A percentile compares a stretch with the other conserved stretches of the same genome.
These are phyloP conservation scores for Aricia artaxerxes DNA, from an alignment of 2,888 invertebrate species.

Conservation along the genomic window DNA sequence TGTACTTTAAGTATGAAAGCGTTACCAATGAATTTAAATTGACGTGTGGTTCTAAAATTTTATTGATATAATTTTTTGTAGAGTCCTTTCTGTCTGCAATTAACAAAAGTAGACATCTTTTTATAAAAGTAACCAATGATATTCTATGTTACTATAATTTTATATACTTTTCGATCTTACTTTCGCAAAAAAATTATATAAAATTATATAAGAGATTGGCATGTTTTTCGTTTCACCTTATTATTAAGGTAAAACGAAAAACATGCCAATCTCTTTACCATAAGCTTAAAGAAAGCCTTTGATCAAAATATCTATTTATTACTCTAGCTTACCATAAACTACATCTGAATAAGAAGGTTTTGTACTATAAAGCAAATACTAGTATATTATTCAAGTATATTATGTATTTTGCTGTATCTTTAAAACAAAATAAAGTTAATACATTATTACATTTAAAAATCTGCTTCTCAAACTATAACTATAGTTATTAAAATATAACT, in stretches of 20 bases:
- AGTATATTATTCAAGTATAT: slow-evolving; percentile 24
- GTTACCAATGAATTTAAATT: slow-evolving; percentile 77
- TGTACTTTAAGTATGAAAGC: slow-evolving; percentile 70
- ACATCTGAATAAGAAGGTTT: too few relatives aligned
- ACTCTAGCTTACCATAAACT: too few relatives aligned
- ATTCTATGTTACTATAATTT: too few relatives aligned
- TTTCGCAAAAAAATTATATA: too few relatives aligned
- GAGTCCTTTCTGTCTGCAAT: not conserved
- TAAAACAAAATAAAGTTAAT: too few relatives aligned
- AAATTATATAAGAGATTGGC: too few relatives aligned
- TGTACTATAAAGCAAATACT: slow-evolving; percentile 9
- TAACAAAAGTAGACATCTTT: not conserved
- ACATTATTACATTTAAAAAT: not conserved
- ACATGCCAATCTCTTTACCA: not conserved
- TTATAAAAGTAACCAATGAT: too few relatives aligned
- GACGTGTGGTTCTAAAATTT: slow-evolving; percentile 35
- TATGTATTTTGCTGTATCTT: slow-evolving; percentile 7
- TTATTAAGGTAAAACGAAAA: not conserved
- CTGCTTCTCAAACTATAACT: not conserved
- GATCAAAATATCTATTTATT: too few relatives aligned
- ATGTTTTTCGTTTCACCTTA: not conserved
- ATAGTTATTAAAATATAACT: not conserved
- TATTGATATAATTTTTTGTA: not conserved
- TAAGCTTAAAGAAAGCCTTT: too few relatives aligned
- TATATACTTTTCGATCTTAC: too few relatives aligned